Evolutionary conservation across 2,797 vertebrate species (phyloP), one percentile per base, ranked within the genome.

Genomic region (Choloepus didactylus): DNA sequence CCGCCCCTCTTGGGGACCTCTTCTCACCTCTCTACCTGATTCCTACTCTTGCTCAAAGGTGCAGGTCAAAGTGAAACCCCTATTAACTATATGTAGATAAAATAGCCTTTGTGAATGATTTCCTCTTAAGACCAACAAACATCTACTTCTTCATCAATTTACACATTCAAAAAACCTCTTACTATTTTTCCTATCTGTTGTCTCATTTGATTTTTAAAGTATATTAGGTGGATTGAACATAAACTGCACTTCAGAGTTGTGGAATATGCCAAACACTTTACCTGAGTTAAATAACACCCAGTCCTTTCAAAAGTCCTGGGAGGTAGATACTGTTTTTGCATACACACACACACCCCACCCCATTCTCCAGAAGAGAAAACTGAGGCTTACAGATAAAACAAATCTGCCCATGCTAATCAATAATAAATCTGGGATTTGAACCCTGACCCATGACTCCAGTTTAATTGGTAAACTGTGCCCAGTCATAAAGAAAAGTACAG

Each of bases 51-150:
- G 2, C n/a, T 38, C 87, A 86, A 69, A 79, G 46, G 35, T 11
- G 41, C 31, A 83, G 27, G 62, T 67, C 60, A 75, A 86, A 95
- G 46, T 9, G 35, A 89, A 64, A 38, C 80, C 79, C 27, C 85
- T 49, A 31, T 18, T 59, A 80, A 73, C 31, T 49, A 62, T 16
- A 69, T 67, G 70, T 6, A 51, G 12, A 35, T 31, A 23, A 77
- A 93, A 84, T 23, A 59, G 76, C 60, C 21, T 73, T 76, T 64
- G 82, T 59, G 67, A 91, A 87, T 93, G 56, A 75, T 44, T 54
- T 85, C 86, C 60, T 81, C 73, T 72, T 41, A 89, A 93, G 80
- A 87, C 62, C 72, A 67, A 84, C 84, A 87, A 93, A 96, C 89
- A 64, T 51, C 60, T 92, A 64, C 46, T 72, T 89, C 82, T 29